Base-by-base conservation (phyloP, 2,888 invertebrate species). In the Macaria notata region DNA sequence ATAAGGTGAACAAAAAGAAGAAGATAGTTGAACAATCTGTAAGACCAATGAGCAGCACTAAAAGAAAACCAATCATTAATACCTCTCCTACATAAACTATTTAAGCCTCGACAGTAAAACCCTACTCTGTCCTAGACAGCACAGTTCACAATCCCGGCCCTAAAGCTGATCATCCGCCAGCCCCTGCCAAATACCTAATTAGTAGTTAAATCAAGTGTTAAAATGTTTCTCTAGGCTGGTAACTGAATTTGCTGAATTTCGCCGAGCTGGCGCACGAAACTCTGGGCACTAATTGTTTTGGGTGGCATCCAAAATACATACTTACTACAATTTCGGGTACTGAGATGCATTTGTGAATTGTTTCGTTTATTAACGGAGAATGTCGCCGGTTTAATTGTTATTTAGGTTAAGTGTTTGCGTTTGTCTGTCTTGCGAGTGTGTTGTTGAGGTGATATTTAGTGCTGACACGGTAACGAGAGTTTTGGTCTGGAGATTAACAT, bases 251-350 rank as follows among this genome's bases (percentile, higher is more conserved):
- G 80, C 78, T 76, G 73, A 79, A 72, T 77, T 79, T 73, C 67
- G 67, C 65, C 64, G 62, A 66, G 66, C 76, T 76, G 78, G 76
- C 78, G 72, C 74, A 72, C 73, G 75, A 59, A 57, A 57, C 51
- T 78, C 41, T 4, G 9, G 4, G 81, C 81, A 81, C 87, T 91
- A 88, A 88, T 88, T 88, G 87, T 88, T 89, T 91, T 91, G 90
- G 90, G 86, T 74, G 70, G 79, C 69, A 78, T 88, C 90, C 90
- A 90, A 88, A 84, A 86, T 84, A 86, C 84, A 84, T 84, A 84
- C 86, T 88, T 84, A 86, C 81, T 78, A 75, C 79, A 86, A 84
- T 86, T 87, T 83, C 83, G 81, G 75, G 78, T 76, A 76, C 72
- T 74, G 71, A 73, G 72, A 66, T 76, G 81, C 80, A 81, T 80